Base-by-base conservation (phyloP, 2,797 vertebrate genomes). In the Limosa lapponica region DNA sequence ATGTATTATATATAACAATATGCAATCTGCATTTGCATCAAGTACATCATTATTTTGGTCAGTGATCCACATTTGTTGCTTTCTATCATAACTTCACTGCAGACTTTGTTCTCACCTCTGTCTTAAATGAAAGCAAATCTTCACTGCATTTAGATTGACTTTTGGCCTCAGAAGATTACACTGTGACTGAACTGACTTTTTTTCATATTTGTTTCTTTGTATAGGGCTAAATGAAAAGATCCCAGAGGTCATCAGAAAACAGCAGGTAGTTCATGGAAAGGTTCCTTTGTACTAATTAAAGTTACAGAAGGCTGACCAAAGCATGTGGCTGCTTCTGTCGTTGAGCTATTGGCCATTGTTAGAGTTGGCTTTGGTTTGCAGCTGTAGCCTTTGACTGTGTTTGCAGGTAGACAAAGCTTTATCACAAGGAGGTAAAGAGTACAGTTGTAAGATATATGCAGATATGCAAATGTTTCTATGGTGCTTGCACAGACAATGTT, bases 321-420 rank as follows among this genome's bases (percentile, higher is more conserved):
- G 98, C 98, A 97, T 97, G 98, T 99, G 99, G 99, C 97, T 99
- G 98, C 99, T 99, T 99, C 99, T 99, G 99, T 99, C 97, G 96
- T 98, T 99, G 99, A 99, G 99, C 99, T 99, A 99, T 99, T 99
- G 99, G 99, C 99, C 99, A 99, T 99, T 99, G 99, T 99, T 99
- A 99, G 99, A 99, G 99, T 99, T 99, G 99, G 99, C 99, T 99
- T 99, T 99, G 99, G 99, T 99, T 99, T 99, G 98, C 99, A 99
- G 99, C 99, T 99, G 99, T 99, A 99, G 99, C 99, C 99, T 99
- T 99, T 99, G 99, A 99, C 99, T 99, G 98, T 98, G 99, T 99
- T 99, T 99, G 99, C 99, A 99, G 99, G 99, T 99, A 99, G 99
- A 99, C 99, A 99, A 99, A 99, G 99, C 99, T 99, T 99, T 99